Base-by-base conservation (phyloP, 2,797 vertebrate genomes). In the Brachymystax lenok region DNA sequence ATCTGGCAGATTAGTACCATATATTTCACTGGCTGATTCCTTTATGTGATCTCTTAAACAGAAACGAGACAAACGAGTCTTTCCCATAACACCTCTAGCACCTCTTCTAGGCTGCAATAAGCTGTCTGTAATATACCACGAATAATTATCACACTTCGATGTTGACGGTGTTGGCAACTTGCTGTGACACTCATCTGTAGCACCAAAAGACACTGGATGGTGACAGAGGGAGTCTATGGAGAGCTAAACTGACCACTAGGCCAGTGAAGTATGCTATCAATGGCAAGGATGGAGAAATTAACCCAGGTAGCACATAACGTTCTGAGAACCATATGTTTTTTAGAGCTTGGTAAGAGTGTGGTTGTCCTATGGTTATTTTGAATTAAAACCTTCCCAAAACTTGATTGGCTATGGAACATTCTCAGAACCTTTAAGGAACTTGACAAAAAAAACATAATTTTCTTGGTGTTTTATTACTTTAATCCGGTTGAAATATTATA, bases 1-100 rank as follows among this genome's bases (percentile, higher is more conserved):
- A 10, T 80, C 82, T 85, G 73, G 76, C 73, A 30, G 8, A 71
- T 54, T 8, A 13, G n/a, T 69, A 12, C 16, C 66, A 64, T 74
- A 10, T n/a, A 40, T 46, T 8, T 67, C 1, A 30, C 40, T 80
- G 74, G 70, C 51, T 74, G 30, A 69, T 56, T 40, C 17, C 77
- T 71, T 28, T 56, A 79, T 61, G 28, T 75, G 3, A 27, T 63
- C n/a, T 14, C 21, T 69, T 59, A 35, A 69, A 46, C 21, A 27
- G 67, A 16, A 33, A 8, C 3, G 16, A 19, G 14, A 21, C 24
- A 30, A n/a, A n/a, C n/a, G n/a, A n/a, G 1, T 66, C 8, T 66
- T 6, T 40, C 8, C 8, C 12, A 12, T 46, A 6, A 8, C 63
- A 66, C 61, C 8, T 51, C 21, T 14, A 8, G 0, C 6, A 63